Conservation (phyloP, 2,888 invertebrate genomes). For the Erebia palarica region DNA sequence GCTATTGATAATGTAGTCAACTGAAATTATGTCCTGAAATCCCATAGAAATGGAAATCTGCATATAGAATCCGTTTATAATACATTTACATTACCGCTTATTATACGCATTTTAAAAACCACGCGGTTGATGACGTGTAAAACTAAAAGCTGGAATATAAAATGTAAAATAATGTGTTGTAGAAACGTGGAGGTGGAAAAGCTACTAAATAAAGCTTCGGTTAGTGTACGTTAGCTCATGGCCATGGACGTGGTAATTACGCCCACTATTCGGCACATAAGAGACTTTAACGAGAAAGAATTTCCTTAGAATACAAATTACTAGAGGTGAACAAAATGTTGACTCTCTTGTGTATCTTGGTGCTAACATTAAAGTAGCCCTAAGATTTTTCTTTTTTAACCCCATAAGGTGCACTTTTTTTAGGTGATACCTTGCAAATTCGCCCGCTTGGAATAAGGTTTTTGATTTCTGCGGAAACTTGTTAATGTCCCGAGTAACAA, state of each 20-base stretch:
- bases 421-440: too few species aligned
- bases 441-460: too few species aligned
- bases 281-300: constrained; percentile 41
- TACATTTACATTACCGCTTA: too few species aligned
- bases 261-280: constrained; percentile 35
- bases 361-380: constrained; percentile 18
- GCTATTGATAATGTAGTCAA: too few species aligned
- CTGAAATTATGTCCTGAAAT: too few species aligned
- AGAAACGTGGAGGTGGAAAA: constrained; percentile 7
- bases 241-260: constrained; percentile 39
- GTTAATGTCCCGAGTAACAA: too few species aligned
- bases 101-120: too few species aligned
- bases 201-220: constrained; percentile 30
- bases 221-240: constrained; percentile 35
- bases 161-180: neutral
- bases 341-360: constrained; percentile 41
- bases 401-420: neutral
- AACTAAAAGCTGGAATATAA: neutral
- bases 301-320: constrained; percentile 44
- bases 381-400: neutral
- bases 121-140: too few species aligned
- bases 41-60: too few species aligned
- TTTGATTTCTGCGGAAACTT: too few species aligned
- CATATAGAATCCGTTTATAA: too few species aligned
- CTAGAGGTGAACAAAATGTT: constrained; percentile 41